Evolutionary conservation across 2,113 vertebrate species (phyloP).

Genomic region (Aldabrachelys gigantea): DNA sequence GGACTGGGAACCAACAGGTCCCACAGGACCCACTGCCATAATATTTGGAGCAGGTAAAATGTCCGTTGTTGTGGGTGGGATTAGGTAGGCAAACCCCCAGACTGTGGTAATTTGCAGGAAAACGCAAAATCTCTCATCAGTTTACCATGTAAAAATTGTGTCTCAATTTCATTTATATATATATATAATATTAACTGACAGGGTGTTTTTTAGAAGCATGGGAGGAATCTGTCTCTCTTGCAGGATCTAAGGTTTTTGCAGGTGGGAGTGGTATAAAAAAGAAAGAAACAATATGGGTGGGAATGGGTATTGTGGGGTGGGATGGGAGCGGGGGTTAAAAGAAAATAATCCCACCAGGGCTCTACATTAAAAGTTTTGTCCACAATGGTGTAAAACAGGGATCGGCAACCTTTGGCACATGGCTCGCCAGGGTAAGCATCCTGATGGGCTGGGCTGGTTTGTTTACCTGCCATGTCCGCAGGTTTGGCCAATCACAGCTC

Average conservation of each 20-base stretch:
- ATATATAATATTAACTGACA: neutral
- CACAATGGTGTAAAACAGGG: neutral
- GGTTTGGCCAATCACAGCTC: too few species aligned
- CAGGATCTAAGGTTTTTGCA: neutral
- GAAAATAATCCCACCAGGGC: neutral
- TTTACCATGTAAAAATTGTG: neutral
- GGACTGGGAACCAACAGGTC: neutral
- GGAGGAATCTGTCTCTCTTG: neutral
- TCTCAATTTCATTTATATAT: neutral
- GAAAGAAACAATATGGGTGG: neutral
- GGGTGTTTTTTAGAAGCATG: neutral
- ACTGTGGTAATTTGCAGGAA: neutral
- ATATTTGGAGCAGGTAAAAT: neutral
- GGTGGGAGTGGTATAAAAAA: neutral
- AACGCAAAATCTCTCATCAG: neutral
- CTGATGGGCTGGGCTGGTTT: too few species aligned
- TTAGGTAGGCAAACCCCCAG: neutral
- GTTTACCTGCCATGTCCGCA: too few species aligned
- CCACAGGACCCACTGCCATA: neutral
- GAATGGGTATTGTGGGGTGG: neutral
- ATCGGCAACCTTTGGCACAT: too few species aligned
- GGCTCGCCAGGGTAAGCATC: too few species aligned
- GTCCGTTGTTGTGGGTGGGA: neutral
- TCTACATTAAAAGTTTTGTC: neutral
- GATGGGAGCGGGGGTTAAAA: neutral